phyloP scores from a whole-genome alignment of 1,140 invertebrate genomes.

The Heliconius melpomene region DNA sequence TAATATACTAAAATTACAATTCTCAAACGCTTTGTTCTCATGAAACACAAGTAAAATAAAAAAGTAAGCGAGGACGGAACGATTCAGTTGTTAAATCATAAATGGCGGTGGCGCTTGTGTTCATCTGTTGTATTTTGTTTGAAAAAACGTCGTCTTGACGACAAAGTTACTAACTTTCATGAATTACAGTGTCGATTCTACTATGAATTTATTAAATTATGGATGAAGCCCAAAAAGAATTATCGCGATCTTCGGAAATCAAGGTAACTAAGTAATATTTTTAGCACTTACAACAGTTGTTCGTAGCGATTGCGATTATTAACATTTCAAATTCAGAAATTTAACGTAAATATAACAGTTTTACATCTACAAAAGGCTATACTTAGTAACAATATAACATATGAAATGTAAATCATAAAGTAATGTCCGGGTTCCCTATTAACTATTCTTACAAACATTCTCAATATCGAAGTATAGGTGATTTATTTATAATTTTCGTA shows the following conservation, averaged over 20 bases:
- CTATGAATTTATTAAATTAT: slow-evolving; percentile 75
- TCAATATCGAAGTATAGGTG: slow-evolving; percentile 27
- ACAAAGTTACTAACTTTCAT: slow-evolving; percentile 67
- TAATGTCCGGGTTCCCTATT: neutral
- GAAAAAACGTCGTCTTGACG: slow-evolving; percentile 78
- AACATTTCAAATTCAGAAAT: neutral
- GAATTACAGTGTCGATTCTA: slow-evolving; percentile 62
- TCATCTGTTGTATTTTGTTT: slow-evolving; percentile 68
- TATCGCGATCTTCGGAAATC: slow-evolving; percentile 57
- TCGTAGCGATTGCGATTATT: slow-evolving; percentile 8
- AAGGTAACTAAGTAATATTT: slow-evolving; percentile 51
- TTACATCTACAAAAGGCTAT: neutral
- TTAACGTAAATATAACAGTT: slow-evolving; percentile 11
- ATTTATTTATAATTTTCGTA: slow-evolving; percentile 73
- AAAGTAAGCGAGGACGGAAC: slow-evolving; percentile 58
- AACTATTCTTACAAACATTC: neutral
- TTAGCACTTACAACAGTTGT: slow-evolving; percentile 13
- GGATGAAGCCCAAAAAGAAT: slow-evolving; percentile 67
- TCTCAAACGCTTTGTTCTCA: neutral
- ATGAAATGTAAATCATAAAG: neutral
- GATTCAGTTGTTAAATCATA: slow-evolving; percentile 42
- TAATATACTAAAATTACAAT: neutral
- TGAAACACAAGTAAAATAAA: neutral
- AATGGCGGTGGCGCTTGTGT: slow-evolving; percentile 67
- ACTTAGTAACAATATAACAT: neutral